Conservation (phyloP, 2,797 vertebrate species). For the Onychomys torridus region DNA sequence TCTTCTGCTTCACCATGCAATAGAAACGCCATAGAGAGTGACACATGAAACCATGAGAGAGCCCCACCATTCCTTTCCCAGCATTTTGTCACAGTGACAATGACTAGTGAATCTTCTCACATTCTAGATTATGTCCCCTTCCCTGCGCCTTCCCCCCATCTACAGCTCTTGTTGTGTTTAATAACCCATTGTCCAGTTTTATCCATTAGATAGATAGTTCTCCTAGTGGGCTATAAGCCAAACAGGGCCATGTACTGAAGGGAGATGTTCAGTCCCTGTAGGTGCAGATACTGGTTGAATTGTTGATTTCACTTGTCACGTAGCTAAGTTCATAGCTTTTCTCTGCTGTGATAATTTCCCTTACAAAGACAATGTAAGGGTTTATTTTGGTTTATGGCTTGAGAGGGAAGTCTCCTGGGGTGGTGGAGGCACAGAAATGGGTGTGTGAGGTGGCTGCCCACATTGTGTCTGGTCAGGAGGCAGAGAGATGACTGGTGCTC, state of each 20-base stretch:
- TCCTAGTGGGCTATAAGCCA: conserved; percentile 25
- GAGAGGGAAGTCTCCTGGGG: background rate
- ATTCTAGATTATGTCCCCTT: background rate
- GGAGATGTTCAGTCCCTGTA: background rate
- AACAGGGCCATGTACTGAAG: background rate
- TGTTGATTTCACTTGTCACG: conserved; percentile 20
- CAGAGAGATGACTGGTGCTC: background rate
- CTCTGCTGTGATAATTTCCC: background rate
- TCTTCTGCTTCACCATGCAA: background rate
- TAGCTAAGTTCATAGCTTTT: background rate
- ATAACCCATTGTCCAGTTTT: background rate
- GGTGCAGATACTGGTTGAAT: conserved; percentile 6
- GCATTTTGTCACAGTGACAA: background rate
- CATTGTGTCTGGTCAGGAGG: background rate
- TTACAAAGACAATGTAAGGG: background rate
- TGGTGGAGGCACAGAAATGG: background rate
- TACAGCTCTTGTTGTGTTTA: conserved; percentile 4
- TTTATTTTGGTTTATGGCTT: background rate
- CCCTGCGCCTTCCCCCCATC: background rate
- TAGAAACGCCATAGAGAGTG: background rate
- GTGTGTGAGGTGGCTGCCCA: background rate
- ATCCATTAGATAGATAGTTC: background rate
- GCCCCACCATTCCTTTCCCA: background rate
- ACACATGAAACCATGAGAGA: background rate
- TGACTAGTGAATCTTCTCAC: background rate